phyloP scores from a whole-genome alignment of 2,113 vertebrate genomes.

The Gymnocephalus cernua region DNA sequence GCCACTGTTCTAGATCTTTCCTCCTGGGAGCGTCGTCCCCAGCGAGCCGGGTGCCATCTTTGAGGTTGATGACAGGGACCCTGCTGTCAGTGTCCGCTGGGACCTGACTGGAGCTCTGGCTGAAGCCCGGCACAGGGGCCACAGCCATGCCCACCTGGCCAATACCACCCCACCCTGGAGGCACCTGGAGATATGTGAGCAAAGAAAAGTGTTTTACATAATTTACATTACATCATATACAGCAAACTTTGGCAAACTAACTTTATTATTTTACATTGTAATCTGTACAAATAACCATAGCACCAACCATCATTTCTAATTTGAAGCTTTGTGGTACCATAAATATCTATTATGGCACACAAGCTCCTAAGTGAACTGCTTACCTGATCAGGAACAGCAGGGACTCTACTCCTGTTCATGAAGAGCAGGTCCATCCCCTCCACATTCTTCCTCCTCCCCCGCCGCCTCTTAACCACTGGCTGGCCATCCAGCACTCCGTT shows the following conservation, averaged over 20 bases:
- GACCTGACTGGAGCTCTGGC: conserved; percentile 79
- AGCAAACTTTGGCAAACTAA: background rate
- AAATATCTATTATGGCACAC: background rate
- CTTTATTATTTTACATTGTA: background rate
- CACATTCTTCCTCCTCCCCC: conserved; percentile 97
- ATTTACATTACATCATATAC: background rate
- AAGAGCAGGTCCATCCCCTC: conserved; percentile 95
- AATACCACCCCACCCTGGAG: conserved; percentile 86
- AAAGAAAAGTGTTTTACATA: background rate
- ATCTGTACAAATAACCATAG: background rate
- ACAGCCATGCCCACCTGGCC: conserved; percentile 85
- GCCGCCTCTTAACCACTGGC: conserved; percentile 91
- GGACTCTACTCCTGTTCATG: conserved; percentile 88
- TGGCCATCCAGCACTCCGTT: conserved; percentile 92
- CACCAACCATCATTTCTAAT: background rate
- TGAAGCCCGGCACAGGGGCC: conserved; percentile 77
- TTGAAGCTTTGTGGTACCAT: background rate
- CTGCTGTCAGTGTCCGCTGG: conserved; percentile 89
- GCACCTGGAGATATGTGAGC: conserved; percentile 78
- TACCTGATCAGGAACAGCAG: conserved; percentile 87
- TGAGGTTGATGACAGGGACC: conserved; percentile 97
- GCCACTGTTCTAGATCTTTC: conserved; percentile 95
- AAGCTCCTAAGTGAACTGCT: conserved; percentile 34
- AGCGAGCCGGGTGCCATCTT: conserved; percentile 96
- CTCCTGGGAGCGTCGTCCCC: conserved; percentile 96